Conservation (phyloP, 2,797 vertebrate species). For the Acipenser ruthenus region DNA sequence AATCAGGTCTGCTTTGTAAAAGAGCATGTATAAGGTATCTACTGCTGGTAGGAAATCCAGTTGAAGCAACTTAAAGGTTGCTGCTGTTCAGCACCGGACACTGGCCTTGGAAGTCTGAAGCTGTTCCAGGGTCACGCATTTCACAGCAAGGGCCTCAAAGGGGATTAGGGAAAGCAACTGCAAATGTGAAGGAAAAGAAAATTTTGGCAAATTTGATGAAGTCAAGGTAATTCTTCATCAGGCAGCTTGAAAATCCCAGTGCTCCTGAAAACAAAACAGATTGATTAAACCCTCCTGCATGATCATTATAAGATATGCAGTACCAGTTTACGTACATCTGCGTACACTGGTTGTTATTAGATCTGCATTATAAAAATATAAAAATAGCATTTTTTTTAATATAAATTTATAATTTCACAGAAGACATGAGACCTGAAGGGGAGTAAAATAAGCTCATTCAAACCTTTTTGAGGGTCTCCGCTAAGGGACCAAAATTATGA, state of each 20-base stretch:
- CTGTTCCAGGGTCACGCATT: neutral
- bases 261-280: constrained; percentile 6
- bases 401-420: too few species aligned
- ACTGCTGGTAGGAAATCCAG: neutral
- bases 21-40: neutral
- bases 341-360: too few species aligned
- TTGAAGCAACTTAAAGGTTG: neutral
- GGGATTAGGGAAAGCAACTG: neutral
- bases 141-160: neutral
- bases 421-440: too few species aligned
- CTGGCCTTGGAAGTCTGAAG: neutral
- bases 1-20: neutral
- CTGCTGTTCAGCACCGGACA: neutral
- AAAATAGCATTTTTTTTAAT: too few species aligned
- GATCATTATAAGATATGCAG: constrained; percentile 8
- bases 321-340: neutral
- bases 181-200: neutral
- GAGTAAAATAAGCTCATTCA: too few species aligned
- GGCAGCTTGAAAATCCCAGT: neutral
- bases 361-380: too few species aligned
- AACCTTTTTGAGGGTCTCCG: too few species aligned
- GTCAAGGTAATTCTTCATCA: neutral
- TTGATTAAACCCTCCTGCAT: constrained; percentile 3
- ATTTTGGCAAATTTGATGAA: neutral
- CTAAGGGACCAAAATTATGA: too few species aligned